Percentiles rank a stretch among this genome's conserved stretches.
phyloP scores from a whole-genome alignment of 1,140 invertebrate genomes.

The Drosophila erecta region DNA sequence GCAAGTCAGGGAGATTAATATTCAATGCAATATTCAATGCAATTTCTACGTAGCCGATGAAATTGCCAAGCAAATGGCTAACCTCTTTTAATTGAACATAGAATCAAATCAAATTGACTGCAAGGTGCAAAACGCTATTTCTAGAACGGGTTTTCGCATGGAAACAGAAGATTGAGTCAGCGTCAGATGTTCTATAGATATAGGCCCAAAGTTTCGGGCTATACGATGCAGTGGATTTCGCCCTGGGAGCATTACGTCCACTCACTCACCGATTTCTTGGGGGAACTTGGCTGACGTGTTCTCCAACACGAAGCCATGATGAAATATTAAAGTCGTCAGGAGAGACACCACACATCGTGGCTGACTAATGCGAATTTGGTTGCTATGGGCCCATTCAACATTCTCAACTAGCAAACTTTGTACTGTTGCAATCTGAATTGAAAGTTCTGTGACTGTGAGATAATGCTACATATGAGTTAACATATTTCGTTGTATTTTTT shows the following conservation, averaged over 20 bases:
- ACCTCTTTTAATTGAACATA: neutral
- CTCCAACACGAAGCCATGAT: conserved; percentile 30
- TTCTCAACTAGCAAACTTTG: conserved; percentile 13
- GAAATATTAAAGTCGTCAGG: conserved; percentile 14
- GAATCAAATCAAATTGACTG: neutral
- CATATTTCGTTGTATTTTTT: neutral
- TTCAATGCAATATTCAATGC: neutral
- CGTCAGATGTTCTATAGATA: conserved; percentile 7
- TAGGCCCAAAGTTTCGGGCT: conserved; percentile 18
- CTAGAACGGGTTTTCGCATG: conserved; percentile 7
- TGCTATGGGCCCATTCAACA: conserved; percentile 21
- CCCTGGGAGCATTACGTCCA: neutral
- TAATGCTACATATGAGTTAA: neutral
- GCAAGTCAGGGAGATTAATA: neutral
- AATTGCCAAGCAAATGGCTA: conserved; percentile 1
- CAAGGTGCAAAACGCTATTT: neutral
- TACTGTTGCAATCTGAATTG: conserved; percentile 30
- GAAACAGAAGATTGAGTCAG: conserved; percentile 33
- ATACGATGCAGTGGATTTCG: conserved; percentile 26
- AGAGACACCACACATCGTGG: conserved; percentile 6
- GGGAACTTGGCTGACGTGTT: conserved; percentile 27
- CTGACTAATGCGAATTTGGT: conserved; percentile 36
- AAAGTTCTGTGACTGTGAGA: neutral
- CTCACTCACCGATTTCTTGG: conserved; percentile 13
- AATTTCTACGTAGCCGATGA: neutral